Conservation (phyloP, 1,140 invertebrate genomes). For the Polypedilum pembai region DNA sequence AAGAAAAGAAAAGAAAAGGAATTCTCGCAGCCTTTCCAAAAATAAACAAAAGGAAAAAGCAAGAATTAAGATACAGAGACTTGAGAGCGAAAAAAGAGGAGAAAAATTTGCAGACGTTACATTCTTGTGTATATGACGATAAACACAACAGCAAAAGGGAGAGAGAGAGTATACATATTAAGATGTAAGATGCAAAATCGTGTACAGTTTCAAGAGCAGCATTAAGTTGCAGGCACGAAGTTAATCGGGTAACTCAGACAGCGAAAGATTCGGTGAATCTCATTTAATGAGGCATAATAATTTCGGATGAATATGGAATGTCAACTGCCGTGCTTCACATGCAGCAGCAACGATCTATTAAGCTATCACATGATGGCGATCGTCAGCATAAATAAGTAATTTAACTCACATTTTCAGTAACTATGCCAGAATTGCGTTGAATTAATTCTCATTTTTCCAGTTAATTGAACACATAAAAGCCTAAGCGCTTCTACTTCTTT, state of each 20-base stretch:
- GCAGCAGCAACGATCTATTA: neutral
- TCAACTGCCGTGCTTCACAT: neutral
- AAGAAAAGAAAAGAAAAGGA: neutral
- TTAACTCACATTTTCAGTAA: neutral
- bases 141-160: conserved; percentile 1
- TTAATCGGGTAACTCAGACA: neutral
- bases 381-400: no score
- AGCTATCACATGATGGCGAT: no score
- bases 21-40: conserved; percentile 22
- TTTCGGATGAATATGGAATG: conserved; percentile 2
- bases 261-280: neutral
- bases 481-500: conserved; percentile 2
- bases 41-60: conserved; percentile 22
- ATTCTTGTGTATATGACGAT: conserved; percentile 22
- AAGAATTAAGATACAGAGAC: conserved; percentile 26
- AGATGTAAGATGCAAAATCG: conserved; percentile 17
- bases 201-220: neutral
- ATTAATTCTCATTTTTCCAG: conserved; percentile 18
- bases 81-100: neutral
- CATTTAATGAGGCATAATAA: conserved; percentile 14
- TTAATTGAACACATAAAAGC: neutral
- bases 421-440: neutral
- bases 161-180: neutral
- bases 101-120: conserved; percentile 22
- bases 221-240: conserved; percentile 16